Evolutionary conservation across 2,888 invertebrate species (phyloP), one percentile per base, ranked within the genome.

Genomic region (Horisme vitalbata): DNA sequence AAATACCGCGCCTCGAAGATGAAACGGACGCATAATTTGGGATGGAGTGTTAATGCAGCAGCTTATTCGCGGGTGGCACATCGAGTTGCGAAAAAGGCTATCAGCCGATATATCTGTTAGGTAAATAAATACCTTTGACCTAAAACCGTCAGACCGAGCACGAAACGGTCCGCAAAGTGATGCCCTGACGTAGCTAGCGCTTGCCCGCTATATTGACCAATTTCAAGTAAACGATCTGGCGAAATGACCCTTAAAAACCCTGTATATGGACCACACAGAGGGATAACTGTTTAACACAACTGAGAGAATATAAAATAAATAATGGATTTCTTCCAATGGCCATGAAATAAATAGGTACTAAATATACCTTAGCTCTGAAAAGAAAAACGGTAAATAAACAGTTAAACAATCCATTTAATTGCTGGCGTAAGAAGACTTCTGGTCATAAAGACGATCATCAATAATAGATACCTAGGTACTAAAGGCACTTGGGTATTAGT

Each of bases 51-150:
- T 67, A 67, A 66, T 46, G 55, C 59, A 57, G 63, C 62, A 61
- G 64, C 65, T 66, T 65, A 61, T 66, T 69, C 65, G 68, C 66
- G 69, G 65, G 67, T 67, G 65, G 69, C 65, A 64, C 46, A 61
- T 63, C 57, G 39, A 46, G 50, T 68, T 75, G 65, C 65, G 67
- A 71, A 74, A 74, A 73, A 75, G 66, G 69, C 65, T 71, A 71
- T 72, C 71, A 63, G 61, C 59, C 59, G 63, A 64, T 70, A 66
- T 68, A 72, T 41, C 72, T 68, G 76, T 75, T 79, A 77, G 74
- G 73, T 73, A 79, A 81, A 82, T 83, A 81, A 81, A 83, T 79
- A 81, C 76, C 66, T 77, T 74, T 74, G 76, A 80, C 84, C 83
- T 65, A 69, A 73, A 83, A 76, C 71, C 71, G 82, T 78, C 79